A percentile compares a stretch with the other conserved stretches of the same genome.
Evolutionary conservation across 2,797 vertebrate genomes (phyloP).

Genomic region (Oophaga sylvatica): DNA sequence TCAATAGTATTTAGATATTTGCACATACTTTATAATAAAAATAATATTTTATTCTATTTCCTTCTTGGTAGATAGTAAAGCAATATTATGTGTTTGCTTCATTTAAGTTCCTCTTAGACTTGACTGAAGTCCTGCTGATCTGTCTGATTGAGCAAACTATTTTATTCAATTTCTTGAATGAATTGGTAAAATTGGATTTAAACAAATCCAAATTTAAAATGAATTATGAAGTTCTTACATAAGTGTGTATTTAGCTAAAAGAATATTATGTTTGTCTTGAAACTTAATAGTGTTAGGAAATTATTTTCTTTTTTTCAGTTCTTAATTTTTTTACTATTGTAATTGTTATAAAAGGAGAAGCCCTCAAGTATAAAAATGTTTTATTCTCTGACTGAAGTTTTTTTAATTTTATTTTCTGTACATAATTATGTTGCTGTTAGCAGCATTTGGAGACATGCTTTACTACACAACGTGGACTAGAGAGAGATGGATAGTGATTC

Average conservation of each 20-base stretch:
- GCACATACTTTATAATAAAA: not conserved
- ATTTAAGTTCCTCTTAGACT: constrained; percentile 13
- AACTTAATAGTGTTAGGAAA: not conserved
- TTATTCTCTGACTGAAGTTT: too few relatives aligned
- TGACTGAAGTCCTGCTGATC: constrained; percentile 27
- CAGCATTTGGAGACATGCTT: too few relatives aligned
- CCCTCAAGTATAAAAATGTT: too few relatives aligned
- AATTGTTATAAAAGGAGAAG: too few relatives aligned
- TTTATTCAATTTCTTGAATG: constrained; percentile 26
- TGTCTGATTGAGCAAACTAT: constrained; percentile 1
- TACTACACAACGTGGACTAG: too few relatives aligned
- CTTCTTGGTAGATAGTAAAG: not conserved
- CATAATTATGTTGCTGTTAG: too few relatives aligned
- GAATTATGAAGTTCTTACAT: not conserved
- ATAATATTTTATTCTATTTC: not conserved
- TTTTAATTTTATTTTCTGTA: too few relatives aligned
- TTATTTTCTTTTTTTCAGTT: not conserved
- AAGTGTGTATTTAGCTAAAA: not conserved
- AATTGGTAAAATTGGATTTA: constrained; percentile 28
- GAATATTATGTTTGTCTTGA: not conserved
- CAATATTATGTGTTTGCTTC: not conserved
- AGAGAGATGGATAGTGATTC: too few relatives aligned
- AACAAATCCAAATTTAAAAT: constrained; percentile 6
- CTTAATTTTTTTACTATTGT: not conserved
- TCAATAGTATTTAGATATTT: not conserved